Evolutionary conservation across 2,888 invertebrate genomes (phyloP), one percentile per base, ranked within the genome.

Genomic region (Polydrusus tereticollis): DNA sequence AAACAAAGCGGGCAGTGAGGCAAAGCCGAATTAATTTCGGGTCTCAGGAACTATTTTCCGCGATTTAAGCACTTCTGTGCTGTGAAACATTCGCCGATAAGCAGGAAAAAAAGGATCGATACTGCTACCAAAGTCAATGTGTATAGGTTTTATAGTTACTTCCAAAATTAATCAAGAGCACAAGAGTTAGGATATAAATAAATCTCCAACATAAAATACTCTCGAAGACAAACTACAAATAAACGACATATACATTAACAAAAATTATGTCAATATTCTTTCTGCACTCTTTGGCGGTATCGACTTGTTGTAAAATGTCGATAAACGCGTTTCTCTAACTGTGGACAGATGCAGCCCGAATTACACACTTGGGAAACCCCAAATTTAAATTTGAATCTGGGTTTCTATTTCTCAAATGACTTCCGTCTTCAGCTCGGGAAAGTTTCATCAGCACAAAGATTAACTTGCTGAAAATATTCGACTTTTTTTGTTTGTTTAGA

Each of bases 361-460:
- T 69, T 69, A 69, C 62, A 62, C 55, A 69, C 52, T 55, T 62
- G 62, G 52, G 36, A 20, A 55, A 41, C 62, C 47, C 55, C 50
- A 69, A 62, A 62, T 69, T 69, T 62, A 69, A 69, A 69, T 69
- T 59, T 47, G 43, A 52, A 62, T 67, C 23, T 36, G 43, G 57
- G 67, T 43, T 67, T 67, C 67, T 38, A 36, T 43, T 69, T 62
- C 55, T 41, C 50, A 38, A 69, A 55, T 23, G 43, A 59, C 43
- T 59, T 43, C 59, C 26, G 59, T 43, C 59, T 41, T 23, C 14
- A 43, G 43, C 59, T 43, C 18, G 57, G 20, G 33, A 36, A 33
- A 16, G 8, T 57, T 57, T 33, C 26, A 57, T 57, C 57, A 18
- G 57, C 33, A 36, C 20, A 36, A 57, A 12, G 57, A 57, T 57